Evolutionary conservation across 1,140 invertebrate genomes (phyloP), one percentile per base, ranked within the genome.

Genomic region (Bombyx mandarina): DNA sequence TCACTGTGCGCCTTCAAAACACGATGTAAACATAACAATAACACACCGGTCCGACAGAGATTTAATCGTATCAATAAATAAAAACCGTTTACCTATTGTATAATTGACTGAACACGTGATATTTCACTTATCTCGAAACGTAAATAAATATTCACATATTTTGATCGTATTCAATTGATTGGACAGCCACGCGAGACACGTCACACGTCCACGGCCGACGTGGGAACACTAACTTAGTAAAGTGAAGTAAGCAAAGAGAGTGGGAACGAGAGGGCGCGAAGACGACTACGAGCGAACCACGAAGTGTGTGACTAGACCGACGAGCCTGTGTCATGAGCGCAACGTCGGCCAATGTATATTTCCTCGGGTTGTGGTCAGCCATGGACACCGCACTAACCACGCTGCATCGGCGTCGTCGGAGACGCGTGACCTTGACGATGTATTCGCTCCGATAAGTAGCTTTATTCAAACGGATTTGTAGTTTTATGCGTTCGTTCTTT

Each of bases 171-270:
- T 64, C 63, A 70, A 52, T 66, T 62, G 71, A 62, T 62, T 71
- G 66, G 69, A 56, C 63, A 57, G 56, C 50, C 48, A 60, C 62
- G 62, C 67, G 63, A 67, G 64, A 73, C 76, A 70, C 79, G 77
- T 75, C 72, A 74, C 65, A 60, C 75, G 65, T 72, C 69, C 73
- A 65, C 76, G 71, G 67, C 73, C 61, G 61, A 57, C 75, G 73
- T 80, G 59, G 69, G 62, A 69, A 65, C 57, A 82, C 79, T 82
- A 80, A 76, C 66, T 81, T 75, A 73, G 72, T 71, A 62, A 75
- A 77, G 72, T 72, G 74, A 50, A 73, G 69, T 69, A 72, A 75
- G 66, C 65, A 73, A 74, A 68, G 69, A 69, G 72, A 72, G 77
- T 55, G 77, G 66, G 72, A 76, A 77, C 67, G 75, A 76, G 76